A percentile compares a stretch with the other conserved stretches of the same genome.
Conservation (phyloP, 2,888 invertebrate genomes). For the Luperina nickerlii region DNA sequence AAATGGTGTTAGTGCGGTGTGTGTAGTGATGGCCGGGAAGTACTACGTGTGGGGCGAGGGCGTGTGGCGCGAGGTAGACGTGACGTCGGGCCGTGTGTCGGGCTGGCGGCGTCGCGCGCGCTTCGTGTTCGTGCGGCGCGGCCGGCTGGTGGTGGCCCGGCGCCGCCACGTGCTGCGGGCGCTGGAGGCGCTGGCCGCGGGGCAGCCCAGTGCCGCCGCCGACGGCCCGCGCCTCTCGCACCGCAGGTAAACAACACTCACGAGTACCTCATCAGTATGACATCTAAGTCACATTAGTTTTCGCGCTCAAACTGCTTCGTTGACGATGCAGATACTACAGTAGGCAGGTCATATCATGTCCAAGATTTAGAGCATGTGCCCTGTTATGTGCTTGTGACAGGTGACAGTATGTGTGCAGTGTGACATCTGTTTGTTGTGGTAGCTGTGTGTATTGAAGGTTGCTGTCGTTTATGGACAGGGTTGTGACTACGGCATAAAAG, state of each 20-base stretch:
- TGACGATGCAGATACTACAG: background rate
- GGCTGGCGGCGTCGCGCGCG: slow-evolving; percentile 69
- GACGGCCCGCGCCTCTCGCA: slow-evolving; percentile 67
- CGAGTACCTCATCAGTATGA: background rate
- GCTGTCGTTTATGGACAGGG: background rate
- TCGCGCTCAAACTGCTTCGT: background rate
- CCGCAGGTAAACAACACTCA: slow-evolving; percentile 57
- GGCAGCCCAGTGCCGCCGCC: slow-evolving; percentile 58
- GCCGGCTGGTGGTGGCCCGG: slow-evolving; percentile 66
- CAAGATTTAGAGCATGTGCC: too few species aligned
- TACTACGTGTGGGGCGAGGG: slow-evolving; percentile 71
- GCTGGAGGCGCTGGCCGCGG: slow-evolving; percentile 66
- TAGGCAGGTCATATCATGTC: background rate
- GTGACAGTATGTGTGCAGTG: background rate
- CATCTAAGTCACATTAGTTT: background rate
- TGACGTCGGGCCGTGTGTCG: slow-evolving; percentile 53
- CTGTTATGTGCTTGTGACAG: background rate
- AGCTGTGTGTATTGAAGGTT: background rate
- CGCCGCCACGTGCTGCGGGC: slow-evolving; percentile 69
- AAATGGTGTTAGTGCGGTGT: background rate
- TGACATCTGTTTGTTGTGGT: background rate
- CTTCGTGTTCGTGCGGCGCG: slow-evolving; percentile 66
- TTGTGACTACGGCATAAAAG: background rate
- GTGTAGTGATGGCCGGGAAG: slow-evolving; percentile 49
- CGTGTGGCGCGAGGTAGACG: slow-evolving; percentile 75